Evolutionary conservation across 2,113 vertebrate genomes (phyloP), one percentile per base, ranked within the genome.

Genomic region (Apodemus sylvaticus): DNA sequence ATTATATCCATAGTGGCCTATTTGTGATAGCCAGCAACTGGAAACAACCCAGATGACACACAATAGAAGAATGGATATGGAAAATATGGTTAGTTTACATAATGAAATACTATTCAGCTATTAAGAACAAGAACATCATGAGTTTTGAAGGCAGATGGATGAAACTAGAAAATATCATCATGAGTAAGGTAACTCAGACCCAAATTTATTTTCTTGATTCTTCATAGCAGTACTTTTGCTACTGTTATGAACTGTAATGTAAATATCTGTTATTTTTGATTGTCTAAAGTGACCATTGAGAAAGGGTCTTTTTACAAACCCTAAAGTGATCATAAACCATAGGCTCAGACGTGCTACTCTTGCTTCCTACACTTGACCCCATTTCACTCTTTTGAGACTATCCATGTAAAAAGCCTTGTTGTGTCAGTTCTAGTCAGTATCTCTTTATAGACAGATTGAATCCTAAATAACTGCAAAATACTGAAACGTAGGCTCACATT

Each of bases 341-440:
- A 60, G 22, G 3, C 29, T 60, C 22, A 83, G 13, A 60, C 14
- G 19, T 36, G 9, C 70, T 10, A 8, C 3, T 73, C 36, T 26
- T 17, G 3, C 19, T 51, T 51, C 22, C 31, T 45, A 3, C 5
- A 16, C 3, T 4, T 14, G 0, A 0, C 60, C 1, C 17, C 1
- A 2, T 62, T 81, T n/a, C 36, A 31, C 45, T 31, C 5, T 7
- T 58, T 22, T 22, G 4, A 58, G n/a, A 45, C 1, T 7, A 1
- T n/a, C 11, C 12, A 7, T 13, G 8, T 7, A 77, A 19, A 83
- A 12, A 45, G 9, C 2, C 14, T 34, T 42, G 76, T 45, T 66
- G 14, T 7, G 29, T 20, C 0, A 24, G 3, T 22, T 85, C 76
- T 51, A 51, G 68, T 29, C 36, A 53, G 5, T 85, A 81, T 53